Conservation (phyloP, 2,888 invertebrate species). For the Phyllotreta striolata region DNA sequence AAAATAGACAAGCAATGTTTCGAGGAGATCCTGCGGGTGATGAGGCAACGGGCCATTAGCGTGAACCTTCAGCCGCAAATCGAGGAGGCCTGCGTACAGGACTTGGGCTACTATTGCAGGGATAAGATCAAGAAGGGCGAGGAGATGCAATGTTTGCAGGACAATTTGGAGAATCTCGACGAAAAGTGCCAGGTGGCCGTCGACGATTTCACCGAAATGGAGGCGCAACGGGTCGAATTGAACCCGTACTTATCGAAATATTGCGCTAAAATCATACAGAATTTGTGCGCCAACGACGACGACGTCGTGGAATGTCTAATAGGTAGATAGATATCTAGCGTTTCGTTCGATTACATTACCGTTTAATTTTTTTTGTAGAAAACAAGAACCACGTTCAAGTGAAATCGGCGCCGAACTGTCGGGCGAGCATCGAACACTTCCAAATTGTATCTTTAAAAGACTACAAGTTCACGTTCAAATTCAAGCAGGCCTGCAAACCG, state of each 20-base stretch:
- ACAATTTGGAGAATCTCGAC: conserved; percentile 75
- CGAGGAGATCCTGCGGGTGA: conserved; percentile 86
- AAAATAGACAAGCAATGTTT: conserved; percentile 69
- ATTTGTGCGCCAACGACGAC: conserved; percentile 79
- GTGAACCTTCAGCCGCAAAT: conserved; percentile 95
- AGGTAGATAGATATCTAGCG: conserved; percentile 76
- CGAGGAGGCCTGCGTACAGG: conserved; percentile 87
- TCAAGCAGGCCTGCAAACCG: conserved; percentile 91
- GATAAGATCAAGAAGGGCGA: conserved; percentile 87
- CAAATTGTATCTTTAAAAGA: conserved; percentile 93
- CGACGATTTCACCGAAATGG: conserved; percentile 85
- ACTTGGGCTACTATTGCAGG: conserved; percentile 83
- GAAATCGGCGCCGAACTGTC: conserved; percentile 82
- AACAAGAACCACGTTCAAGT: conserved; percentile 90
- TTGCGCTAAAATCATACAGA: conserved; percentile 81
- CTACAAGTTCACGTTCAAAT: conserved; percentile 92
- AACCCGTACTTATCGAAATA: conserved; percentile 87
- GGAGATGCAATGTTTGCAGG: conserved; percentile 93
- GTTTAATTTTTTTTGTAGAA: conserved; percentile 15
- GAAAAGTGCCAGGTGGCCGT: conserved; percentile 79
- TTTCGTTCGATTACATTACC: no score
- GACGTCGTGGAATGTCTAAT: conserved; percentile 95
- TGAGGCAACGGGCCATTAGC: conserved; percentile 91
- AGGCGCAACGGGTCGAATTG: conserved; percentile 82
- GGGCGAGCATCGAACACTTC: conserved; percentile 95